Conservation (phyloP, 2,797 vertebrate species). For the Babyrousa celebensis region DNA sequence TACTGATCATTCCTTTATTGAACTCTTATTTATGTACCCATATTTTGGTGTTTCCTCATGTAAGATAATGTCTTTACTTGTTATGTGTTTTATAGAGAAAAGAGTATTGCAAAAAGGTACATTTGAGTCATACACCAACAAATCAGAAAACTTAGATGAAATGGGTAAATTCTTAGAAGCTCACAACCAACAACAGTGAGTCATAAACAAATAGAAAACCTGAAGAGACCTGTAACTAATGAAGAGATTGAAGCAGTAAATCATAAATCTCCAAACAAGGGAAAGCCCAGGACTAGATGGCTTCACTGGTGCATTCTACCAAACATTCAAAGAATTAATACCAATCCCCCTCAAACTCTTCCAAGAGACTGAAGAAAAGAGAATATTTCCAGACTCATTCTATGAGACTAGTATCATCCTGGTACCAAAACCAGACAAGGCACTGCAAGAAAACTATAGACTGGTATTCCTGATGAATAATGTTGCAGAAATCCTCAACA, state of each 20-base stretch:
- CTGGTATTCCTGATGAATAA: background rate
- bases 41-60: background rate
- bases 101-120: background rate
- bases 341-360: too few relatives aligned
- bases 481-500: background rate
- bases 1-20: constrained; percentile 10
- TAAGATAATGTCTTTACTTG: constrained; percentile 41
- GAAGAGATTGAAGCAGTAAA: background rate
- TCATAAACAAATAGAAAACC: constrained; percentile 1
- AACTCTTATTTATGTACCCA: background rate
- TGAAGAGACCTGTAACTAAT: background rate
- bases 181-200: background rate
- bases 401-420: too few relatives aligned
- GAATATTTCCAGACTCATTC: too few relatives aligned
- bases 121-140: background rate
- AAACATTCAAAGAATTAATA: too few relatives aligned
- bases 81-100: constrained; percentile 2
- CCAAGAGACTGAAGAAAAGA: too few relatives aligned
- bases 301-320: too few relatives aligned
- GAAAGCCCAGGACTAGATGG: too few relatives aligned
- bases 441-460: background rate
- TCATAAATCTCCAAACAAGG: background rate
- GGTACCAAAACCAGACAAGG: background rate
- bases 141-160: background rate
- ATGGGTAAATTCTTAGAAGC: background rate